A percentile compares a stretch with the other conserved stretches of the same genome.
phyloP scores from a whole-genome alignment of 2,113 vertebrate genomes.

The Clarias batrachus region DNA sequence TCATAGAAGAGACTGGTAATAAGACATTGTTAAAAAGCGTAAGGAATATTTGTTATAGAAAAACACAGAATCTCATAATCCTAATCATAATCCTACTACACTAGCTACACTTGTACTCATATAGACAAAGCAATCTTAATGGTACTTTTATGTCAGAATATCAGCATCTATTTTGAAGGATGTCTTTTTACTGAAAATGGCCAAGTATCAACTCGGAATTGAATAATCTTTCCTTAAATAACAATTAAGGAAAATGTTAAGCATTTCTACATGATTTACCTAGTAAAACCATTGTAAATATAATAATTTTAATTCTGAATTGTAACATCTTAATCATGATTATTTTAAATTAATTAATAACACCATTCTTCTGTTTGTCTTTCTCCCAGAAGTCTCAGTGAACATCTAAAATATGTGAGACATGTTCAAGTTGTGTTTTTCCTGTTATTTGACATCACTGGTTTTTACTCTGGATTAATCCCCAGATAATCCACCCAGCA shows the following conservation, averaged over 20 bases:
- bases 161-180: background rate
- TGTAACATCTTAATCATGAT: background rate
- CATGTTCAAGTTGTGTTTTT: background rate
- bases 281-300: background rate
- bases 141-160: background rate
- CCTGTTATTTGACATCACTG: constrained; percentile 56
- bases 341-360: background rate
- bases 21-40: background rate
- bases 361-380: background rate
- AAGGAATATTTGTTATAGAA: background rate
- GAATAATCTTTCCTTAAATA: background rate
- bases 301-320: background rate
- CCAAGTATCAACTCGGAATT: background rate
- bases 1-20: background rate
- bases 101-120: background rate
- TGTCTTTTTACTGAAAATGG: background rate
- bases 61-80: background rate
- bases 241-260: background rate
- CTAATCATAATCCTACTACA: background rate
- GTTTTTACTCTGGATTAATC: constrained; percentile 74
- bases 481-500: constrained; percentile 68
- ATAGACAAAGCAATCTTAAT: background rate
- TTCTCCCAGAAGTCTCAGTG: background rate
- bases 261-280: background rate
- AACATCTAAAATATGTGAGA: background rate